Evolutionary conservation across 2,888 invertebrate genomes (phyloP).

Genomic region (Catocala fraxini): DNA sequence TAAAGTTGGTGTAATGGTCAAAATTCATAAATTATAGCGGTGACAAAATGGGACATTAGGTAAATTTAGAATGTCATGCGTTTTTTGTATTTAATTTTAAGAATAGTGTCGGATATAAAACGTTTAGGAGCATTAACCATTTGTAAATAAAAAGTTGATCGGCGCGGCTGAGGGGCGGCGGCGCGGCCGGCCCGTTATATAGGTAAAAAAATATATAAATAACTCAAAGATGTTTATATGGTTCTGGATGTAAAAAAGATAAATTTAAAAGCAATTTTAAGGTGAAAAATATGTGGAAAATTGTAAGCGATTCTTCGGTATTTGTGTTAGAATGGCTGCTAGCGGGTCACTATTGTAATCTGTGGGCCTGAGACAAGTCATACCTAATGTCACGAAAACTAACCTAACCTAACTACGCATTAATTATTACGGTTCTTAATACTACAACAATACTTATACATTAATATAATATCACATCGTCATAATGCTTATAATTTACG

Average conservation of each 20-base stretch:
- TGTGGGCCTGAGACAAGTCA: constrained; percentile 83
- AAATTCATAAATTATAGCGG: constrained; percentile 88
- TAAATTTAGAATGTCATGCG: constrained; percentile 87
- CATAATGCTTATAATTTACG: constrained; percentile 88
- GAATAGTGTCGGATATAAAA: constrained; percentile 89
- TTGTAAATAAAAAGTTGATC: constrained; percentile 88
- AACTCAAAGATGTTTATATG: constrained; percentile 88
- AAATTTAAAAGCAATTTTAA: constrained; percentile 83
- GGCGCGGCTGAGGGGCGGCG: constrained; percentile 68
- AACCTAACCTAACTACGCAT: constrained; percentile 85
- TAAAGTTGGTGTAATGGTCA: constrained; percentile 88
- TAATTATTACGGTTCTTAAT: constrained; percentile 85
- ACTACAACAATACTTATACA: constrained; percentile 85
- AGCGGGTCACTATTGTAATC: constrained; percentile 86
- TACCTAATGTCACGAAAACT: constrained; percentile 77
- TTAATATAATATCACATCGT: constrained; percentile 87
- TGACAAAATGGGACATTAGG: constrained; percentile 84
- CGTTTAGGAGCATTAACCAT: constrained; percentile 91
- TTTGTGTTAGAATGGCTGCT: constrained; percentile 84
- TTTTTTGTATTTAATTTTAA: constrained; percentile 89
- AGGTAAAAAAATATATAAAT: constrained; percentile 87
- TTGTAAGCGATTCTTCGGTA: constrained; percentile 83
- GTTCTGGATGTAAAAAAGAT: constrained; percentile 87
- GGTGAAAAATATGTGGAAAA: constrained; percentile 74
- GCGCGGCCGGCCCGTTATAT: constrained; percentile 76